These are phyloP conservation scores for Phenganax marumi DNA, from an alignment of 92 coral and sea anemone genomes.

Conservation along the genomic window DNA sequence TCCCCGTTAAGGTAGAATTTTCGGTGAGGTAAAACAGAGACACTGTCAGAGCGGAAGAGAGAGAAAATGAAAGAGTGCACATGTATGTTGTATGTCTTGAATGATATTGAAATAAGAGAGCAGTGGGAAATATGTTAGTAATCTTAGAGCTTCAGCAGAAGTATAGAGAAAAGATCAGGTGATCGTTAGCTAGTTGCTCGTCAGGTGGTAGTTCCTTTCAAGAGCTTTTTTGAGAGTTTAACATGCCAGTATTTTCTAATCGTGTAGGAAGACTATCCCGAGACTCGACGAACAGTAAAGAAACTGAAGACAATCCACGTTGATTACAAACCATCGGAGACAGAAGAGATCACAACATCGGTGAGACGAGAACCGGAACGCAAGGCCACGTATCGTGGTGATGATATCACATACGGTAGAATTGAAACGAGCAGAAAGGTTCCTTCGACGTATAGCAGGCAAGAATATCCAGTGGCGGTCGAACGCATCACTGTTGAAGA, in stretches of 20 bases:
- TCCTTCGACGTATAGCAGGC: background rate
- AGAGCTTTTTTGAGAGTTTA: background rate
- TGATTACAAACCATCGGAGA: slow-evolving; percentile 26
- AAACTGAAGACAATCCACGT: slow-evolving; percentile 31
- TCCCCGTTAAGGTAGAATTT: slow-evolving; percentile 4
- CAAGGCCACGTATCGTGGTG: background rate
- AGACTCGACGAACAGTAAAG: slow-evolving; percentile 20
- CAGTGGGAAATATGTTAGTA: background rate
- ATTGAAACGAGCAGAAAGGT: slow-evolving; percentile 27
- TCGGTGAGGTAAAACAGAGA: background rate
- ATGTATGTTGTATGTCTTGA: background rate
- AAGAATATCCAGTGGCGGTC: background rate
- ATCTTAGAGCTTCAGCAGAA: background rate
- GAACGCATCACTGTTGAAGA: slow-evolving; percentile 32
- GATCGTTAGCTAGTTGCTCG: background rate
- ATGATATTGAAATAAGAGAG: background rate
- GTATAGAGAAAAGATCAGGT: background rate
- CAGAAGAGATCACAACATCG: background rate
- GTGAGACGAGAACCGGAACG: background rate
- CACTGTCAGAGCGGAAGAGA: background rate
- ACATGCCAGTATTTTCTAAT: background rate
- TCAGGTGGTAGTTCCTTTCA: background rate
- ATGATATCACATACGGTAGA: slow-evolving; percentile 28
- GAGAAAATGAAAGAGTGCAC: slow-evolving; percentile 8
- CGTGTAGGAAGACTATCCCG: slow-evolving; percentile 27